phyloP scores from a whole-genome alignment of 1,140 invertebrate species.

The Hycleus phaleratus region DNA sequence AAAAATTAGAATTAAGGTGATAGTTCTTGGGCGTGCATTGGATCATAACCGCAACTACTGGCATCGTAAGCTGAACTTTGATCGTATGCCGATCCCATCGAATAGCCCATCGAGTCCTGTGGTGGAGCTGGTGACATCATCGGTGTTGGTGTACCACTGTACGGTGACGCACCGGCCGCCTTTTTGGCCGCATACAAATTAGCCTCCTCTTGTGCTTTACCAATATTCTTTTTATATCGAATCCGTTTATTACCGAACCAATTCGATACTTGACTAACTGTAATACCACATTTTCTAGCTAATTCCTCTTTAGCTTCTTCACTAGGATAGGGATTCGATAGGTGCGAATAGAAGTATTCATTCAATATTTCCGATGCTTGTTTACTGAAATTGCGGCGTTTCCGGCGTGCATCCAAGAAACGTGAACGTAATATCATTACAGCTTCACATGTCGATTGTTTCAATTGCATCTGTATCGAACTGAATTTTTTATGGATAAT shows the following conservation, averaged over 20 bases:
- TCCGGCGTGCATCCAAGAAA: slow-evolving; percentile 96
- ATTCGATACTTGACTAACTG: slow-evolving; percentile 94
- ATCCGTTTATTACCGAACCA: slow-evolving; percentile 99
- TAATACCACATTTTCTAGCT: slow-evolving; percentile 98
- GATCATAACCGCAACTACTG: slow-evolving; percentile 81
- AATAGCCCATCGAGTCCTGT: slow-evolving; percentile 84
- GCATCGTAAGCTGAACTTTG: slow-evolving; percentile 76
- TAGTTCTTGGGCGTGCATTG: slow-evolving; percentile 48
- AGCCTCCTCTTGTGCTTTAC: slow-evolving; percentile 99
- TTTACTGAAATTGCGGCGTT: slow-evolving; percentile 99
- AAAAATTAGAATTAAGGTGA: slow-evolving; percentile 18
- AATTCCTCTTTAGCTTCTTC: slow-evolving; percentile 99
- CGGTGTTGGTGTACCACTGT: slow-evolving; percentile 81
- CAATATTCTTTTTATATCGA: slow-evolving; percentile 99
- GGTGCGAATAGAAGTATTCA: slow-evolving; percentile 99
- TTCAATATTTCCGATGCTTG: slow-evolving; percentile 99
- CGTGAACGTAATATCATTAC: slow-evolving; percentile 95
- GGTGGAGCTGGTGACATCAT: slow-evolving; percentile 90
- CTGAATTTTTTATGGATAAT: slow-evolving; percentile 99
- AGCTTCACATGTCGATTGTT: slow-evolving; percentile 99
- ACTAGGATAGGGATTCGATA: slow-evolving; percentile 98
- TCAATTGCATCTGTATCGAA: slow-evolving; percentile 99
- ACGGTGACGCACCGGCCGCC: slow-evolving; percentile 89
- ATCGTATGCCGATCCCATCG: slow-evolving; percentile 79
- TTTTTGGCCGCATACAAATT: slow-evolving; percentile 99